These are phyloP conservation scores for Cephus pygmeus DNA, from an alignment of 2,888 invertebrate species.

Conservation along the genomic window DNA sequence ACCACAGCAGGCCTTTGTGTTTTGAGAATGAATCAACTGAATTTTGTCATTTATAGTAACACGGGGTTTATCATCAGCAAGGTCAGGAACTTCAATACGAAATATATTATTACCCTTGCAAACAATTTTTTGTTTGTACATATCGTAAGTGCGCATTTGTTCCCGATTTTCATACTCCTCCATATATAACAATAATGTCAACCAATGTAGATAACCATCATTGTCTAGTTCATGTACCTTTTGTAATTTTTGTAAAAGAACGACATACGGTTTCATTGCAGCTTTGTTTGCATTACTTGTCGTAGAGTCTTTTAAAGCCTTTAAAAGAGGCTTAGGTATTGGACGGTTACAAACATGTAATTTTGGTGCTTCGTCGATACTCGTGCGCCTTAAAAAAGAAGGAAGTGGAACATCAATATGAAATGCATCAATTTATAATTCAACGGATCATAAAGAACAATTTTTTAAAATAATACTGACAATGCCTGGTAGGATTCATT, in stretches of 20 bases:
- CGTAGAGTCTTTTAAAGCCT: too few species aligned
- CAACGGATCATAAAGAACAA: too few species aligned
- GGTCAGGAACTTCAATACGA: constrained; percentile 31
- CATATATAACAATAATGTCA: constrained; percentile 44
- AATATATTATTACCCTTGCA: constrained; percentile 4
- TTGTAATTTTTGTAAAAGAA: too few species aligned
- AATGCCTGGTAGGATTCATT: too few species aligned
- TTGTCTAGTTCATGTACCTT: constrained; percentile 22
- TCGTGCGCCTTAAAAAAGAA: background rate
- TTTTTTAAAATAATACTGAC: too few species aligned
- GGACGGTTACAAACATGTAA: background rate
- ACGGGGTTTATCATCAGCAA: constrained; percentile 27
- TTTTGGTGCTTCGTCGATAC: background rate
- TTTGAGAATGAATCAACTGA: too few species aligned
- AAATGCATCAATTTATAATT: too few species aligned
- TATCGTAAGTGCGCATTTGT: constrained; percentile 22
- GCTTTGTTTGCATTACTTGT: too few species aligned
- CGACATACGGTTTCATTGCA: too few species aligned
- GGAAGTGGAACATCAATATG: too few species aligned
- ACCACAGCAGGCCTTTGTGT: too few species aligned
- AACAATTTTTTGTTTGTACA: constrained; percentile 24
- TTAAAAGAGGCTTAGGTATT: background rate
- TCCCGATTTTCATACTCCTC: constrained; percentile 31
- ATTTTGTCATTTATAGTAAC: background rate
- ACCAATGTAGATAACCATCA: constrained; percentile 35